Evolutionary conservation across 53 echinoderm and acorn worm genomes (phyloP).

Genomic region (Temnopleurus reevesii): DNA sequence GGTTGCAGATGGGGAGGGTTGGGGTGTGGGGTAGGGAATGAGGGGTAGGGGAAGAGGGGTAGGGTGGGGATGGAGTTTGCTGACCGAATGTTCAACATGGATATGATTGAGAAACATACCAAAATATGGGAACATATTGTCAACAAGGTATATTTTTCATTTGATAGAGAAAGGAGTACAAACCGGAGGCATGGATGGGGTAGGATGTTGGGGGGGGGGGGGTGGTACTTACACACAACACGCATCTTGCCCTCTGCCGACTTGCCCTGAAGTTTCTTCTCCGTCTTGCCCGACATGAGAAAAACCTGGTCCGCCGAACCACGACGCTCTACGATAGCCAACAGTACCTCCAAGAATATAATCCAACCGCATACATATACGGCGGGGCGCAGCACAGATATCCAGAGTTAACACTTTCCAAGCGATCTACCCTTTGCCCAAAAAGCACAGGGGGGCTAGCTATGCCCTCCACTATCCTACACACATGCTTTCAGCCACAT

Average conservation of each 20-base stretch:
- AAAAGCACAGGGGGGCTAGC: conserved; percentile 4
- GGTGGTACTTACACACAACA: conserved; percentile 54
- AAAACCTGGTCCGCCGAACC: conserved; percentile 52
- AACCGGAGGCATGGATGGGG: background rate
- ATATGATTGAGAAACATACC: too few species aligned
- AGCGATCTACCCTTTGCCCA: background rate
- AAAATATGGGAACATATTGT: too few species aligned
- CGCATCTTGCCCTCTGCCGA: conserved; percentile 51
- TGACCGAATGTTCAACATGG: too few species aligned
- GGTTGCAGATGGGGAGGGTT: too few species aligned
- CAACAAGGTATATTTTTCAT: too few species aligned
- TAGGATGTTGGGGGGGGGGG: background rate
- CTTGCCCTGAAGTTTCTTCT: conserved; percentile 50
- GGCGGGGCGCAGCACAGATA: background rate
- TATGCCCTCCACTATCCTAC: conserved; percentile 29
- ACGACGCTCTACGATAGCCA: conserved; percentile 40
- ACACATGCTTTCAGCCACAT: background rate
- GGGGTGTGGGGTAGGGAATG: too few species aligned
- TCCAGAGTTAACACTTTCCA: conserved; percentile 9
- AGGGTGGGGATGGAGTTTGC: too few species aligned
- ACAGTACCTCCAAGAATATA: conserved; percentile 23
- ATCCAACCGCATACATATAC: conserved; percentile 48
- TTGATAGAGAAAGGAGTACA: too few species aligned
- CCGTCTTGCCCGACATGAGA: conserved; percentile 56
- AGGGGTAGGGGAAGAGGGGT: too few species aligned